Evolutionary conservation across 2,797 vertebrate genomes (phyloP).

Genomic region (Helostoma temminkii): DNA sequence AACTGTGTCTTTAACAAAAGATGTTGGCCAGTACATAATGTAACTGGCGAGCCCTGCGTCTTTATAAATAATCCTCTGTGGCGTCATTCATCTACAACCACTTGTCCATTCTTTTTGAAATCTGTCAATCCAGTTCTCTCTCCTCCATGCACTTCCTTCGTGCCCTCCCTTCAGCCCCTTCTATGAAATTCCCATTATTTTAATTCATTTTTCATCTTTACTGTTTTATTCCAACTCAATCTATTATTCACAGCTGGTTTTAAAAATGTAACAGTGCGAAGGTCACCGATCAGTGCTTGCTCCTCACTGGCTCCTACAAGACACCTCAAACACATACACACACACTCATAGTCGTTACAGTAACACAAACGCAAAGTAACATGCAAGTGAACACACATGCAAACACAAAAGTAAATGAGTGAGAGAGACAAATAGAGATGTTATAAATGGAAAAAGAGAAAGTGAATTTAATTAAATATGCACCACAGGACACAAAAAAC

Average conservation of each 20-base stretch:
- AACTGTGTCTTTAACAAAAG: conserved; percentile 20
- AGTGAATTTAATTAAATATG: too few relatives aligned
- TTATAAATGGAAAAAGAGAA: too few relatives aligned
- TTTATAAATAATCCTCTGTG: conserved; percentile 42
- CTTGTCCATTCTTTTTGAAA: conserved; percentile 60
- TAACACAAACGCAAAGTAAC: not conserved
- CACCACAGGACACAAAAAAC: too few relatives aligned
- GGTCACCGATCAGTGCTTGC: conserved; percentile 66
- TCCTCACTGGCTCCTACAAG: conserved; percentile 32
- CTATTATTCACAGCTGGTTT: conserved; percentile 73
- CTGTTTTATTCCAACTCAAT: conserved; percentile 72
- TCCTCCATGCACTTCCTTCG: not conserved
- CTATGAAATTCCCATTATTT: conserved; percentile 71
- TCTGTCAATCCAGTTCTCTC: conserved; percentile 6
- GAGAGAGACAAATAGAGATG: not conserved
- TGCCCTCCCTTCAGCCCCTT: not conserved
- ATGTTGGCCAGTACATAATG: conserved; percentile 8
- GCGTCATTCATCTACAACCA: conserved; percentile 45
- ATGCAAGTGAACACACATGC: conserved; percentile 23
- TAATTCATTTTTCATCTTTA: conserved; percentile 72
- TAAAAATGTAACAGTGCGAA: conserved; percentile 73
- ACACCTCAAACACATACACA: not conserved
- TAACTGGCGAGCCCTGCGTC: not conserved
- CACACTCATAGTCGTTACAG: conserved; percentile 3
- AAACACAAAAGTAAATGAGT: conserved; percentile 40